Evolutionary conservation across 2,113 vertebrate genomes (phyloP), one percentile per base, ranked within the genome.

Genomic region (Elephas maximus): DNA sequence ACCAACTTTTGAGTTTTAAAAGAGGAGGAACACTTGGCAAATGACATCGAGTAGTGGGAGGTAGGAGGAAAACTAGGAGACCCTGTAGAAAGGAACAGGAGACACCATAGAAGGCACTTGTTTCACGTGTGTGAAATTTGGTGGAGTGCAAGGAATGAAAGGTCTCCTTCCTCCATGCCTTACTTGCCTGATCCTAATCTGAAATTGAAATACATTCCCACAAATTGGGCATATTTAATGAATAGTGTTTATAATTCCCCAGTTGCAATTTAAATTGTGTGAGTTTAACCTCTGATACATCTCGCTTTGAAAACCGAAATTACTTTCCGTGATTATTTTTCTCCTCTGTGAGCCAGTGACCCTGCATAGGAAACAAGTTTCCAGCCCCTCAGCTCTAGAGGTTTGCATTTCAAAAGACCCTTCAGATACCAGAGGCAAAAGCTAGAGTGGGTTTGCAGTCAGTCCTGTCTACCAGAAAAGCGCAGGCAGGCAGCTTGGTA

Each of bases 351-450:
- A 96, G 88, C 62, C 84, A 26, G 26, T 74, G 65, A 24, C 91
- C 80, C 53, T 44, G 77, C 90, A 94, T 51, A 96, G 90, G 94
- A 93, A 91, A 81, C 60, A 71, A 44, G 73, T 84, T 96, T 91
- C 91, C 45, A 62, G 12, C 71, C 82, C 57, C 53, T 91, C 28
- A 23, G 67, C 67, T 78, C 63, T 33, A 24, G 80, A 93, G 91
- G 84, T 90, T 95, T 95, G 92, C 87, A 76, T 95, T 97, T 97
- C 78, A 86, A 92, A 93, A 90, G 71, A 57, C 76, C 63, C 48
- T 94, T 57, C 41, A 41, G 91, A 3, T 0, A 73, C 63, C 33
- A 44, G 71, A 30, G 0, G 0, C 23, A 28, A n/a, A 51, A 8
- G 37, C 1, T 37, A 71, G 14, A 0, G 21, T 11, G 67, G 83